These are phyloP conservation scores for Escarpia spicata DNA, from an alignment of 2,888 invertebrate genomes.

Conservation along the genomic window DNA sequence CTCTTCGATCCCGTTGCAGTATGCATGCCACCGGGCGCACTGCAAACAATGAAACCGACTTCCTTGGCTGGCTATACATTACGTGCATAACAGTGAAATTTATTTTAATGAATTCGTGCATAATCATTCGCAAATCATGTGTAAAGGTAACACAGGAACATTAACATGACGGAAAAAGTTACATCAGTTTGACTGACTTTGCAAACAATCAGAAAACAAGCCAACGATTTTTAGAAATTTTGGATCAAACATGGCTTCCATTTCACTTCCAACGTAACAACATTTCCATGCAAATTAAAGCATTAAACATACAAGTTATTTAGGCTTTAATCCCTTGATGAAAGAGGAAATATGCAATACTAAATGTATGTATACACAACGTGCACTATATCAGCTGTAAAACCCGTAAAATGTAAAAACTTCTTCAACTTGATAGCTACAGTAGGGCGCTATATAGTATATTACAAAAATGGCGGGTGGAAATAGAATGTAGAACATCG, in stretches of 20 bases:
- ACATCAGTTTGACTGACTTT: background rate
- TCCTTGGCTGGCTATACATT: background rate
- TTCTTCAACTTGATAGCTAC: background rate
- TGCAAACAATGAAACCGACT: background rate
- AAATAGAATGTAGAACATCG: background rate
- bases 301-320: background rate
- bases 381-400: background rate
- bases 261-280: conserved; percentile 6
- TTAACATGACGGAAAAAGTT: background rate
- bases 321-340: background rate
- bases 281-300: background rate
- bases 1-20: background rate
- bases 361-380: background rate
- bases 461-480: conserved; percentile 13
- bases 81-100: background rate
- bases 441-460: background rate
- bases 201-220: background rate
- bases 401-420: background rate
- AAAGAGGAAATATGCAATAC: background rate
- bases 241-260: background rate
- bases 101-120: background rate
- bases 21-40: background rate
- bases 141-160: background rate
- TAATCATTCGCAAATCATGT: background rate
- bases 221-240: background rate